These are phyloP conservation scores for Dipodomys stephensi DNA, from an alignment of 2,113 vertebrate genomes.

Conservation along the genomic window DNA sequence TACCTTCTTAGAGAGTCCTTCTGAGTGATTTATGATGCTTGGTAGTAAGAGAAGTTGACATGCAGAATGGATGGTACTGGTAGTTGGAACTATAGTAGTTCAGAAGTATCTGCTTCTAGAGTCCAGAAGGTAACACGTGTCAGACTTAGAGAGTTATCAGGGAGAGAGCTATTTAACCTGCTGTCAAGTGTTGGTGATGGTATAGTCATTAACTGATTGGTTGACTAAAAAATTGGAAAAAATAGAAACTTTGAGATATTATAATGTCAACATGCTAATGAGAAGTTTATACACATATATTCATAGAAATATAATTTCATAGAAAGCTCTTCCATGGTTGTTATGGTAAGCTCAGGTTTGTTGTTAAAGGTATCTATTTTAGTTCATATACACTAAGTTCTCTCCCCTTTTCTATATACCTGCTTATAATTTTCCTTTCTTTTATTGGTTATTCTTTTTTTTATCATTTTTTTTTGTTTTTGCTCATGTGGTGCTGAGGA, in stretches of 20 bases:
- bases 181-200: background rate
- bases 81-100: background rate
- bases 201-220: background rate
- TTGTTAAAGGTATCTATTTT: background rate
- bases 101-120: background rate
- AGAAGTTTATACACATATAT: constrained; percentile 15
- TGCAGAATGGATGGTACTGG: background rate
- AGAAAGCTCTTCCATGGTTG: too few relatives aligned
- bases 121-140: background rate
- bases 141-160: background rate
- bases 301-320: background rate
- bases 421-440: background rate
- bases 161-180: background rate
- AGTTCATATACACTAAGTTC: background rate
- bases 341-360: too few relatives aligned
- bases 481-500: too few relatives aligned
- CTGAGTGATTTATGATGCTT: constrained; percentile 18
- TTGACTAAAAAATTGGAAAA: constrained; percentile 27
- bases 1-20: background rate
- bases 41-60: constrained; percentile 16
- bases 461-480: too few relatives aligned
- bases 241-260: background rate
- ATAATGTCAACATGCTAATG: background rate
- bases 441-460: background rate
- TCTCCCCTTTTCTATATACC: background rate